phyloP scores from a whole-genome alignment of 2,888 invertebrate genomes.

The Drosophila demipolita region DNA sequence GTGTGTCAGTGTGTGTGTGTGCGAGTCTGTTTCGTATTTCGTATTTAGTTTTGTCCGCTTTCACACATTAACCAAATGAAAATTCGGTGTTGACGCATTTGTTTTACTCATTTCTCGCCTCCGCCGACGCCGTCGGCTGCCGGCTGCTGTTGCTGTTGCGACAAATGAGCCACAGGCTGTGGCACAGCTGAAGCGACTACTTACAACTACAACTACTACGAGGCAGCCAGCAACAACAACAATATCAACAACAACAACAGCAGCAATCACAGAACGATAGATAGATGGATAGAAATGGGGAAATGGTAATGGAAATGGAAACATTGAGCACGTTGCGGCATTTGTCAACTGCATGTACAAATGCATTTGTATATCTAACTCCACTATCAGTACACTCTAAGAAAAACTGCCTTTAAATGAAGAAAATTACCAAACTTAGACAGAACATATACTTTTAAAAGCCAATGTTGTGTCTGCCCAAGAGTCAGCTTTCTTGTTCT shows the following conservation, averaged over 20 bases:
- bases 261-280: constrained; percentile 52
- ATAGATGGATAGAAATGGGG: constrained; percentile 35
- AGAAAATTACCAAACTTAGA: background rate
- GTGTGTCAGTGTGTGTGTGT: constrained; percentile 9
- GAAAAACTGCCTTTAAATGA: background rate
- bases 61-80: constrained; percentile 82
- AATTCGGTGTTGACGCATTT: constrained; percentile 82
- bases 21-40: constrained; percentile 38
- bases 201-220: constrained; percentile 18
- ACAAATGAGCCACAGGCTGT: constrained; percentile 73
- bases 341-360: constrained; percentile 68
- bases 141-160: constrained; percentile 34
- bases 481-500: background rate
- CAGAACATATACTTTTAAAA: too few relatives aligned
- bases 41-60: constrained; percentile 60
- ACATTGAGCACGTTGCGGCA: constrained; percentile 80
- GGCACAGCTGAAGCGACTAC: constrained; percentile 70
- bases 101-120: constrained; percentile 68
- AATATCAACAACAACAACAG: background rate
- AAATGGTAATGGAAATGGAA: constrained; percentile 49
- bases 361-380: constrained; percentile 1
- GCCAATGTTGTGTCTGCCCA: background rate
- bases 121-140: background rate
- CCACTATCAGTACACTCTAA: background rate
- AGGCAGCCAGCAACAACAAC: constrained; percentile 14